These are phyloP conservation scores for Synergus itoensis DNA, from an alignment of 2,888 invertebrate genomes.

Conservation along the genomic window DNA sequence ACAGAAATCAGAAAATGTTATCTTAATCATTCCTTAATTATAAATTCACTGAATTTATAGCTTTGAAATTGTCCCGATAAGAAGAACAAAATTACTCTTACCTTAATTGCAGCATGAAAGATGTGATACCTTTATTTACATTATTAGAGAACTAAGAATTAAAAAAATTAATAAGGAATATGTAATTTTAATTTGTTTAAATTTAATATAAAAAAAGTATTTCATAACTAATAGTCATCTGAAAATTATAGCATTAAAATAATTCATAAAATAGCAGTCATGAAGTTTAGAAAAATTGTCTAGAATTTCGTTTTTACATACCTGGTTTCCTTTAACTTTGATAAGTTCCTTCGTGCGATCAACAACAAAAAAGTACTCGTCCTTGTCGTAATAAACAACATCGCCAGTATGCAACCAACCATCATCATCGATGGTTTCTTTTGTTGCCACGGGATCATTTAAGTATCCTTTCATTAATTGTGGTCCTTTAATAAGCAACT, in stretches of 20 bases:
- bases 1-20: not conserved
- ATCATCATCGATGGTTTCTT: constrained; percentile 85
- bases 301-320: constrained; percentile 74
- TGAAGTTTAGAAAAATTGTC: not conserved
- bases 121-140: not conserved
- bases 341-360: constrained; percentile 90
- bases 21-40: not conserved
- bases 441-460: constrained; percentile 87
- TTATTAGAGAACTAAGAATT: not conserved
- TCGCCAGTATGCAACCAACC: constrained; percentile 92
- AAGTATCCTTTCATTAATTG: constrained; percentile 91
- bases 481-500: constrained; percentile 86
- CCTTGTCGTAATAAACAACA: constrained; percentile 88
- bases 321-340: constrained; percentile 92
- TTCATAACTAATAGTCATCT: not conserved
- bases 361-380: constrained; percentile 86
- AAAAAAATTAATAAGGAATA: not conserved
- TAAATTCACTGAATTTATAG: not conserved
- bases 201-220: not conserved
- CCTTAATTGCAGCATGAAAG: not conserved
- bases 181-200: not conserved
- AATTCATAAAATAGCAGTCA: not conserved
- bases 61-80: not conserved
- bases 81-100: constrained; percentile 14
- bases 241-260: not conserved